A percentile compares a stretch with the other conserved stretches of the same genome.
phyloP scores from a whole-genome alignment of 1,140 invertebrate genomes.

The Eulimnadia texana region DNA sequence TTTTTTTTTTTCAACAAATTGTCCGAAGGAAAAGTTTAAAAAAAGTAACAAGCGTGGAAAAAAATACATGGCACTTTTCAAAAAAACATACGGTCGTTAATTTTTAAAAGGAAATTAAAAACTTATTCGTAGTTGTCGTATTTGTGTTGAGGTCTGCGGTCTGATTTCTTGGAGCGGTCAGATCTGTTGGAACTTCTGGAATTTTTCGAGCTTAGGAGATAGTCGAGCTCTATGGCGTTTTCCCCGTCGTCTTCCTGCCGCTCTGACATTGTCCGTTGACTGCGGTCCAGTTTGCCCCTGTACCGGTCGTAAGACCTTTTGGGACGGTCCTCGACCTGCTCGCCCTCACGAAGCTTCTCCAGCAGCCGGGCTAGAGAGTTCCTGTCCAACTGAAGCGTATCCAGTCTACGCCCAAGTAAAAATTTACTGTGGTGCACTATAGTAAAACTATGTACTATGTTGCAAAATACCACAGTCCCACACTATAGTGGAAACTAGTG shows the following conservation, averaged over 20 bases:
- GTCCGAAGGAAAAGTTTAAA: too few relatives aligned
- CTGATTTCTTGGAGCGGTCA: constrained; percentile 7
- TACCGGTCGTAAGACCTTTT: constrained; percentile 4
- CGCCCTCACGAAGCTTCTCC: not conserved
- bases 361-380: not conserved
- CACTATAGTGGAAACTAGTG: too few relatives aligned
- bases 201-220: constrained; percentile 6
- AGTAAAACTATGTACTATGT: too few relatives aligned
- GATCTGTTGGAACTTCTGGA: constrained; percentile 6
- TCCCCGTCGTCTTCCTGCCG: constrained; percentile 5
- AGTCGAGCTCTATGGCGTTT: constrained; percentile 4
- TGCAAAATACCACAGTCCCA: too few relatives aligned
- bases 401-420: not conserved
- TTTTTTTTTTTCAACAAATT: not conserved
- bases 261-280: constrained; percentile 1
- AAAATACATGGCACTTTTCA: too few relatives aligned
- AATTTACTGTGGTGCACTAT: too few relatives aligned
- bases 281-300: not conserved
- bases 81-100: too few relatives aligned
- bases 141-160: not conserved
- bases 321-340: constrained; percentile 1
- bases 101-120: not conserved
- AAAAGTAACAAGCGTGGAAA: too few relatives aligned
- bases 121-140: not conserved
- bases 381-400: not conserved